These are phyloP conservation scores for Hoplostethus atlanticus DNA, from an alignment of 2,797 vertebrate genomes.

Conservation along the genomic window DNA sequence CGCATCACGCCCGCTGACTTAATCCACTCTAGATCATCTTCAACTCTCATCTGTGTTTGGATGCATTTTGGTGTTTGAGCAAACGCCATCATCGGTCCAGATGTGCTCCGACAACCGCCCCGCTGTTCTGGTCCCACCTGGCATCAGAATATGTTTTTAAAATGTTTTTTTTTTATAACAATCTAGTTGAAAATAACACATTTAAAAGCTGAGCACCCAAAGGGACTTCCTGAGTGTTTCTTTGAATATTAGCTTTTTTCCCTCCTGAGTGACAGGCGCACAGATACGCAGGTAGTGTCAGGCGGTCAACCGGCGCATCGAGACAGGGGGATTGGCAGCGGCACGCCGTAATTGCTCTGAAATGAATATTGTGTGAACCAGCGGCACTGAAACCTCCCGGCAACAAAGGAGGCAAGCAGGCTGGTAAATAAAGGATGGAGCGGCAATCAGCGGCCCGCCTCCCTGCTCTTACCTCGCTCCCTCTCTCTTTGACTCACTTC, in stretches of 20 bases:
- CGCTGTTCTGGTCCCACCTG: no score
- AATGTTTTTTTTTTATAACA: no score
- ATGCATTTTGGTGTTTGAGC: not conserved
- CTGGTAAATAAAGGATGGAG: conserved; percentile 49
- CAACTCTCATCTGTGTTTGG: not conserved
- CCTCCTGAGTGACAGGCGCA: conserved; percentile 3
- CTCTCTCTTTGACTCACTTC: conserved; percentile 6
- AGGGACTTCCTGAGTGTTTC: no score
- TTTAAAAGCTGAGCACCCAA: no score
- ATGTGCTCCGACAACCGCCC: not conserved
- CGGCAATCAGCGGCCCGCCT: not conserved
- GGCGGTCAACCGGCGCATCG: conserved; percentile 9
- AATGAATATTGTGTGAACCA: conserved; percentile 56
- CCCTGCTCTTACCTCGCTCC: conserved; percentile 4
- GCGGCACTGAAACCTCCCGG: conserved; percentile 40
- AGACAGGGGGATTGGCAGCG: conserved; percentile 15
- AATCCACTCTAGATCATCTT: no score
- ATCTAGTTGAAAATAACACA: no score
- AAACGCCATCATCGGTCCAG: not conserved
- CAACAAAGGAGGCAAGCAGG: conserved; percentile 39
- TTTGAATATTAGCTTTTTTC: not conserved
- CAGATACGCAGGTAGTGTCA: conserved; percentile 24
- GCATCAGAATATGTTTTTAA: no score
- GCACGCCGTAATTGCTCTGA: conserved; percentile 64
- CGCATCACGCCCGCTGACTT: no score